These are phyloP conservation scores for Meloidogyne exigua DNA, from an alignment of 1,140 invertebrate species.

Conservation along the genomic window DNA sequence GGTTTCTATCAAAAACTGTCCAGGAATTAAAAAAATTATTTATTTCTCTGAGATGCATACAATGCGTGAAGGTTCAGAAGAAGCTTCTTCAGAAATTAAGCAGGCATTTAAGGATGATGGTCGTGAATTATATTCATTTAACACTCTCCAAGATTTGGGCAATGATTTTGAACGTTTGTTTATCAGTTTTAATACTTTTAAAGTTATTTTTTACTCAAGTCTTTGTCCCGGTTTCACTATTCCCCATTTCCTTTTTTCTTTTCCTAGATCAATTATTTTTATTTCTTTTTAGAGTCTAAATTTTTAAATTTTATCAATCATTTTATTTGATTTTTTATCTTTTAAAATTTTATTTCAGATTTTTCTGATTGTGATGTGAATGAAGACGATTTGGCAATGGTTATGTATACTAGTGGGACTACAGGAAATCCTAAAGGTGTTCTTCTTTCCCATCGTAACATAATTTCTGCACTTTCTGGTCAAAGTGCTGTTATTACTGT, in stretches of 20 bases:
- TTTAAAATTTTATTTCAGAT: background rate
- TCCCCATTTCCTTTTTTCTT: too few relatives aligned
- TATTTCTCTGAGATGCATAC: conserved; percentile 55
- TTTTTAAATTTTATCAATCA: too few relatives aligned
- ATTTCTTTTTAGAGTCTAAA: too few relatives aligned
- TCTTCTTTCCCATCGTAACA: conserved; percentile 77
- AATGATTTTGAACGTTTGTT: conserved; percentile 73
- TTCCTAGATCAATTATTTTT: too few relatives aligned
- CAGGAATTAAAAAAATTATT: conserved; percentile 48
- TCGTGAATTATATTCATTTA: conserved; percentile 64
- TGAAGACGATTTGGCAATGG: conserved; percentile 79
- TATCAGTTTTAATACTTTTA: background rate
- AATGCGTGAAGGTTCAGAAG: conserved; percentile 25
- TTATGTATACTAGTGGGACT: conserved; percentile 93
- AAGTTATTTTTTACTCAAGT: too few relatives aligned
- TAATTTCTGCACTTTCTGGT: conserved; percentile 81
- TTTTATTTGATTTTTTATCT: too few relatives aligned
- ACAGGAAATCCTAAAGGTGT: conserved; percentile 72
- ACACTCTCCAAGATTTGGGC: conserved; percentile 77
- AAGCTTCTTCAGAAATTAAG: conserved; percentile 66
- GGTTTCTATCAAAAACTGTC: conserved; percentile 40
- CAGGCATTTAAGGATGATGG: conserved; percentile 70
- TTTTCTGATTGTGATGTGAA: conserved; percentile 48
- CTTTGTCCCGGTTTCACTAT: too few relatives aligned
- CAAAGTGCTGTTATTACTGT: conserved; percentile 75